Conservation (phyloP, 23 tunicate species). For the Aplidium turbinatum region DNA sequence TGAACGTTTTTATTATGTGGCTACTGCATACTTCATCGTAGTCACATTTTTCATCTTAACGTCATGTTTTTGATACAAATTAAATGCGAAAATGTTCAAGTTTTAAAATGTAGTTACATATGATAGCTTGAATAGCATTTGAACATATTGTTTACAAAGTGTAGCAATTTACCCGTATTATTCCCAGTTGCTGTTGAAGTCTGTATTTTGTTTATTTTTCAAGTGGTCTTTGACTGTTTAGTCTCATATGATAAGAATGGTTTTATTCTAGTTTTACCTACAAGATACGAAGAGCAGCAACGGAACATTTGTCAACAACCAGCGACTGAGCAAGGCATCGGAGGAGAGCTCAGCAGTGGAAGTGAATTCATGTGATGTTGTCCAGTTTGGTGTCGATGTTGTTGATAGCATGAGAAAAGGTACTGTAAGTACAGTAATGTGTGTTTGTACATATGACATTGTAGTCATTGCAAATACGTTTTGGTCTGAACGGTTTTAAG, state of each 20-base stretch:
- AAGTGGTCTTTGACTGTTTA: background rate
- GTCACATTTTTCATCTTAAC: too few relatives aligned
- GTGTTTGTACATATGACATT: too few relatives aligned
- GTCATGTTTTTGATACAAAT: too few relatives aligned
- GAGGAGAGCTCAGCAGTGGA: constrained; percentile 81
- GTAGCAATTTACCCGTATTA: too few relatives aligned
- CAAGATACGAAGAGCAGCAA: constrained; percentile 98
- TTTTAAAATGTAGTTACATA: too few relatives aligned
- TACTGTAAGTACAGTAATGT: background rate
- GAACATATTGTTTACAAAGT: too few relatives aligned
- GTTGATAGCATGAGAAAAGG: constrained; percentile 84
- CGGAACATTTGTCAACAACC: constrained; percentile 94
- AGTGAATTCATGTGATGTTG: constrained; percentile 90
- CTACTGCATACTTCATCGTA: too few relatives aligned
- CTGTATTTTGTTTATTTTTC: background rate
- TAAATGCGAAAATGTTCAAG: too few relatives aligned
- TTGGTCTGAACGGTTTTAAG: background rate
- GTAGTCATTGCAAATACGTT: too few relatives aligned
- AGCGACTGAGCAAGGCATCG: constrained; percentile 76
- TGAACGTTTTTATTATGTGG: too few relatives aligned
- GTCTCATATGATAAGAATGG: background rate
- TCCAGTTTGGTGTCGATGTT: constrained; percentile 97
- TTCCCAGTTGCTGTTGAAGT: background rate
- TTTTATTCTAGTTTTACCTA: constrained; percentile 62
- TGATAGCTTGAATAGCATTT: too few relatives aligned